Base-by-base conservation (phyloP, 2,888 invertebrate species). In the Folsomia candida region DNA sequence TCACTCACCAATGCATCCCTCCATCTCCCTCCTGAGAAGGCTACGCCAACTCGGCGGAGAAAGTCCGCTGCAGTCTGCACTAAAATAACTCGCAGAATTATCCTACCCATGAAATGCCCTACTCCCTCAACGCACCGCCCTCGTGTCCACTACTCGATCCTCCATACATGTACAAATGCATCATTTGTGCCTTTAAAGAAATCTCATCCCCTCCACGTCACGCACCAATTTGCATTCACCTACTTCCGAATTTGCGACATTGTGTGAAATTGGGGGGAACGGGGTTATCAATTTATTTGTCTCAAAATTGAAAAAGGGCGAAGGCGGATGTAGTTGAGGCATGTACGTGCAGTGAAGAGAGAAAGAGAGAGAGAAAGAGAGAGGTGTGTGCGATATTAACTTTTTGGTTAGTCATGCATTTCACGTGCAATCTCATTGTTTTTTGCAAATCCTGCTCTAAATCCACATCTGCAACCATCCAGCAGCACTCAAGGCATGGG, bases 351-450 rank as follows among this genome's bases (percentile, higher is more conserved):
- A 29, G 26, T 59, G 24, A n/a, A n/a, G n/a, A n/a, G n/a, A n/a
- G n/a, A n/a, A n/a, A 59, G 59, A 24, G 59, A 59, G 18, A 9
- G 6, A 11, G 62, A 6, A 62, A 11, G 25, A 29, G 22, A 62
- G 28, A 69, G 64, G 64, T 58, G 54, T 37, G n/a, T 14, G 37
- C 64, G 59, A 69, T 69, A 69, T 69, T 69, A 69, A 64, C 69
- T 64, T 69, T 69, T 64, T 69, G 69, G 26, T 69, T 64, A 69
- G 58, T 54, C 69, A 69, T 69, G 64, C 69, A 54, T 69, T 64
- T 64, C 64, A 63, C 64, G 47, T 64, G 20, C 51, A 24, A 64
- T 64, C 64, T 51, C 47, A 69, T 69, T 64, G 64, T 64, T 64
- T 69, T 29, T 29, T 62, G 57, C 59, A 24, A 24, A 62, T n/a